These are phyloP conservation scores for Rhadinocentrus ornatus DNA, from an alignment of 2,797 vertebrate genomes.

Conservation along the genomic window DNA sequence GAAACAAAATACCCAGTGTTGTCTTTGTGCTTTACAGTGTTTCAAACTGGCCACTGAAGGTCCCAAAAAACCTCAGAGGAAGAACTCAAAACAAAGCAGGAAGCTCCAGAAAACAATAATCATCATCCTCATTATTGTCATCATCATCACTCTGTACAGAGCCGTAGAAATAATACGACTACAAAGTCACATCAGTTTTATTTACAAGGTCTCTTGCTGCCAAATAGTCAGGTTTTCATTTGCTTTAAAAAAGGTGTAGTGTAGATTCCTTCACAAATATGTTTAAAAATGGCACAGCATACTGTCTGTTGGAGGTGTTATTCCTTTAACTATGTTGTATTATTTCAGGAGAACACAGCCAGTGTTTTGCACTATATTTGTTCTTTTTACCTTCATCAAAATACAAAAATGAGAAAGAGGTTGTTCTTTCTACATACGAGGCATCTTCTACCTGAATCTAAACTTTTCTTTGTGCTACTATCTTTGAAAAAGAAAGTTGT, in stretches of 20 bases:
- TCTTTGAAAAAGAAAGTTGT: conserved; percentile 72
- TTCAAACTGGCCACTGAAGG: conserved; percentile 56
- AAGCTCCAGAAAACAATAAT: conserved; percentile 70
- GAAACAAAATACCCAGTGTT: conserved; percentile 84
- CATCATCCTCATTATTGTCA: conserved; percentile 35
- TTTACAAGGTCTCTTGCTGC: conserved; percentile 80
- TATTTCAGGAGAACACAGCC: conserved; percentile 34
- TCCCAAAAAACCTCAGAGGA: conserved; percentile 63
- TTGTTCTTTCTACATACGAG: conserved; percentile 80
- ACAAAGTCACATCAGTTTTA: conserved; percentile 79
- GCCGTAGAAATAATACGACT: conserved; percentile 83
- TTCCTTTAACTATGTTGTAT: conserved; percentile 40
- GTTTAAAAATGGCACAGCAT: conserved; percentile 53
- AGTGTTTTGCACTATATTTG: conserved; percentile 38
- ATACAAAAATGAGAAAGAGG: conserved; percentile 72
- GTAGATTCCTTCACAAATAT: conserved; percentile 47
- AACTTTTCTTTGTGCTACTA: conserved; percentile 87
- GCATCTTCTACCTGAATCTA: conserved; percentile 87
- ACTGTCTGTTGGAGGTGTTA: conserved; percentile 31
- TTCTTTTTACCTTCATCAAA: conserved; percentile 34
- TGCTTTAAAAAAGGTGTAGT: conserved; percentile 60
- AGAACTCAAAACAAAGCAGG: conserved; percentile 69
- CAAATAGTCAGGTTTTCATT: conserved; percentile 71
- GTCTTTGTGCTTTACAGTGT: conserved; percentile 88
- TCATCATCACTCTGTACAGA: conserved; percentile 77